Conservation (phyloP, 2,113 vertebrate species). For the Natator depressus region DNA sequence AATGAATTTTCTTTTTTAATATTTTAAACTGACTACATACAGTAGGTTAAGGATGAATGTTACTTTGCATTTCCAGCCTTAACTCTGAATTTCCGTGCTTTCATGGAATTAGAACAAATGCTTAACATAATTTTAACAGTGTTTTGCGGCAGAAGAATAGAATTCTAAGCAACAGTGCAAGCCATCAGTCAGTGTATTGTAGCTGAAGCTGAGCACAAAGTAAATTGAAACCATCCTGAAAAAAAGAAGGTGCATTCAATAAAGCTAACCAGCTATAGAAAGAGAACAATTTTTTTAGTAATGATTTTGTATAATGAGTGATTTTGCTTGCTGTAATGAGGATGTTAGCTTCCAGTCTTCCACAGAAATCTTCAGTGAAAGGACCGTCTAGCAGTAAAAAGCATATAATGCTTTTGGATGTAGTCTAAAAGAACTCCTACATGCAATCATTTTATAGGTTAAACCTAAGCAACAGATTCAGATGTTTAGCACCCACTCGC, state of each 20-base stretch:
- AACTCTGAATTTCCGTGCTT: background rate
- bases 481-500: background rate
- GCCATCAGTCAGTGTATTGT: background rate
- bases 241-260: background rate
- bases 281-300: slow-evolving; percentile 69
- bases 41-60: background rate
- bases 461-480: background rate
- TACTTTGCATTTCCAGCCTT: background rate
- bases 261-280: slow-evolving; percentile 47
- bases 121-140: background rate
- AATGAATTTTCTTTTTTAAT: background rate
- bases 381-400: background rate
- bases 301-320: slow-evolving; percentile 55
- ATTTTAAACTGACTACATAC: background rate
- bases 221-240: background rate
- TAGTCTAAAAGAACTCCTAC: background rate
- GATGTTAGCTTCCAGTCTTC: background rate
- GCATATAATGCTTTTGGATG: background rate
- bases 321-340: slow-evolving; percentile 38
- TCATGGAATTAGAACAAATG: background rate
- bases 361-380: background rate
- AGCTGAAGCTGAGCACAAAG: background rate
- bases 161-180: background rate
- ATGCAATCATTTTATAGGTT: background rate
- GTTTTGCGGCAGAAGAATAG: background rate